These are phyloP conservation scores for Idaea biselata DNA, from an alignment of 2,888 invertebrate genomes.

Conservation along the genomic window DNA sequence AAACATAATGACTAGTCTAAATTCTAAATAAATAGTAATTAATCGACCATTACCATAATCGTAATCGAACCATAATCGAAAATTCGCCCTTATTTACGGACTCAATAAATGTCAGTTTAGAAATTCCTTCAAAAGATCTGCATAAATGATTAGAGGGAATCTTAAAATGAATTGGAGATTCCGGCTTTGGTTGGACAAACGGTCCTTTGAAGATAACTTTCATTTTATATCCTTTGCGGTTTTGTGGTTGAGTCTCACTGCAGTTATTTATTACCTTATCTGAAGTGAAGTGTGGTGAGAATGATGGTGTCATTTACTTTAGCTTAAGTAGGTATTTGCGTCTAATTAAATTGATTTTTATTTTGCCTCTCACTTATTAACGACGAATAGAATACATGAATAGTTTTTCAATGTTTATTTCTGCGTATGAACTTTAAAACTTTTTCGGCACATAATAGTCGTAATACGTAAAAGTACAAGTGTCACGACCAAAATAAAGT, in stretches of 20 bases:
- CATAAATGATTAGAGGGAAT: slow-evolving; percentile 1
- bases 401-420: no score
- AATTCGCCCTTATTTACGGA: not conserved
- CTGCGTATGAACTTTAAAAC: no score
- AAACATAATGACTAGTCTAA: not conserved
- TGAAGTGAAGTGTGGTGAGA: not conserved
- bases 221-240: slow-evolving; percentile 30
- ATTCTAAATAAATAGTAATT: not conserved
- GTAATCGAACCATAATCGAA: not conserved
- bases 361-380: no score
- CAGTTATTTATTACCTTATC: slow-evolving; percentile 14
- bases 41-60: not conserved
- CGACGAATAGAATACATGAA: no score
- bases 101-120: not conserved
- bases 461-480: no score
- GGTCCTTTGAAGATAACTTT: slow-evolving; percentile 24
- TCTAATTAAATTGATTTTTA: no score
- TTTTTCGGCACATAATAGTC: no score
- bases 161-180: slow-evolving; percentile 14
- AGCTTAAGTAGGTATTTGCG: no score
- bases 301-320: not conserved
- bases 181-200: slow-evolving; percentile 13
- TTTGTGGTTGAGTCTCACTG: slow-evolving; percentile 29
- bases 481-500: no score
- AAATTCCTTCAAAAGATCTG: not conserved